Evolutionary conservation across 2,113 vertebrate species (phyloP).

Genomic region (Lagopus muta): DNA sequence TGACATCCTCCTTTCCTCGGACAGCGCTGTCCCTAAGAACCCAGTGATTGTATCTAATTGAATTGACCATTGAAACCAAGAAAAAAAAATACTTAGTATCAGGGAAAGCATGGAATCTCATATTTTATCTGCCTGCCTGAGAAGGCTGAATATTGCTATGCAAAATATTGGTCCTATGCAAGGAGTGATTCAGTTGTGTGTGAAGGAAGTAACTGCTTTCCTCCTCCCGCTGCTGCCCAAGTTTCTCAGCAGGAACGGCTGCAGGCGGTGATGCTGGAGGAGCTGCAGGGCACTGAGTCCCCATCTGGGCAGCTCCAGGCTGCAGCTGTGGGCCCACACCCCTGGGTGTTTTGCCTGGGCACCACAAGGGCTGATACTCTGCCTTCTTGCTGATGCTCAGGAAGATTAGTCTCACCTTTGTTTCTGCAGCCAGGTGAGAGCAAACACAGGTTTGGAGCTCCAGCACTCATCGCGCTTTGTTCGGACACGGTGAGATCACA

Average conservation of each 20-base stretch:
- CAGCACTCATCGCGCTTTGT: rapidly evolving
- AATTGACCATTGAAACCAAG: background rate
- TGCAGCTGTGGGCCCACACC: too few species aligned
- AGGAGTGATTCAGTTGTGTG: background rate
- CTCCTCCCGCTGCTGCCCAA: background rate
- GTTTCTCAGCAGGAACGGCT: background rate
- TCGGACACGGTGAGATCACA: rapidly evolving
- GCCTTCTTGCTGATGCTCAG: background rate
- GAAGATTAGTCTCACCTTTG: background rate
- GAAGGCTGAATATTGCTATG: background rate
- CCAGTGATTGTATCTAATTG: background rate
- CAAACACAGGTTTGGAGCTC: background rate
- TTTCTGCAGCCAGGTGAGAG: background rate
- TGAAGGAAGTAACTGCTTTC: background rate
- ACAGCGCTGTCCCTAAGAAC: background rate
- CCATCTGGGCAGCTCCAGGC: background rate
- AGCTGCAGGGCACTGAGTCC: background rate
- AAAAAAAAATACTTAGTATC: background rate
- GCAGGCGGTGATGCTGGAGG: rapidly evolving
- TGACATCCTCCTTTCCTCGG: background rate
- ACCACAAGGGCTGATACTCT: background rate
- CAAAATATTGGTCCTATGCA: background rate
- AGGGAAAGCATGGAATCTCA: background rate
- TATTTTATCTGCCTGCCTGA: background rate
- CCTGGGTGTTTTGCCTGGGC: background rate